Conservation (phyloP, 2,888 invertebrate species). For the Euphydryas editha region DNA sequence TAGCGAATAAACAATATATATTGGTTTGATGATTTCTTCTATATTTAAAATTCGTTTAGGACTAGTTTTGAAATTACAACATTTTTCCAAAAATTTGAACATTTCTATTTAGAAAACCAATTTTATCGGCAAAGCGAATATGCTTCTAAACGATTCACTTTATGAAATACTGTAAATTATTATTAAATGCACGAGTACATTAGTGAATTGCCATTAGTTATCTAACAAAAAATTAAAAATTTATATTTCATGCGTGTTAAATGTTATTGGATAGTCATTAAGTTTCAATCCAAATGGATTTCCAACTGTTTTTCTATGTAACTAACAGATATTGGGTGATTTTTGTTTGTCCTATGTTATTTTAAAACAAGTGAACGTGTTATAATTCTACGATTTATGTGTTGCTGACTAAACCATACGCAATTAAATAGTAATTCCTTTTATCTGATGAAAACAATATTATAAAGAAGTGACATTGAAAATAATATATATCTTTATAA, state of each 20-base stretch:
- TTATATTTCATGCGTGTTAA: slow-evolving; percentile 33
- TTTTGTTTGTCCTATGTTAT: slow-evolving; percentile 17
- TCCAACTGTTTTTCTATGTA: slow-evolving; percentile 21
- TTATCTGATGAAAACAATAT: no score
- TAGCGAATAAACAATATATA: slow-evolving; percentile 44
- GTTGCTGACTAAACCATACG: neutral
- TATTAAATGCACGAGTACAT: slow-evolving; percentile 25
- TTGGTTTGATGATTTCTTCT: slow-evolving; percentile 45
- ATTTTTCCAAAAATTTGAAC: slow-evolving; percentile 36
- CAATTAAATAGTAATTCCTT: neutral
- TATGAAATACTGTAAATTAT: slow-evolving; percentile 21
- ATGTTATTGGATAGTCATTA: slow-evolving; percentile 30
- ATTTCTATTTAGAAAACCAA: slow-evolving; percentile 24
- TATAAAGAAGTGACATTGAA: no score
- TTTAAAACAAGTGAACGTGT: neutral
- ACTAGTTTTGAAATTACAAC: slow-evolving; percentile 15
- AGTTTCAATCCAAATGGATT: slow-evolving; percentile 24
- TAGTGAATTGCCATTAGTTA: slow-evolving; percentile 32
- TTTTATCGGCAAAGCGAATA: slow-evolving; percentile 1
- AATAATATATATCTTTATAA: no score
- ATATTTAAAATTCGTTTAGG: slow-evolving; percentile 33
- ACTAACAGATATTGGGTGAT: slow-evolving; percentile 5
- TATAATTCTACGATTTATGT: neutral
- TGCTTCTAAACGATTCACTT: slow-evolving; percentile 14
- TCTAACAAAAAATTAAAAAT: slow-evolving; percentile 35